Base-by-base conservation (phyloP, 2,113 vertebrate species). In the Ammodytes dubius region DNA sequence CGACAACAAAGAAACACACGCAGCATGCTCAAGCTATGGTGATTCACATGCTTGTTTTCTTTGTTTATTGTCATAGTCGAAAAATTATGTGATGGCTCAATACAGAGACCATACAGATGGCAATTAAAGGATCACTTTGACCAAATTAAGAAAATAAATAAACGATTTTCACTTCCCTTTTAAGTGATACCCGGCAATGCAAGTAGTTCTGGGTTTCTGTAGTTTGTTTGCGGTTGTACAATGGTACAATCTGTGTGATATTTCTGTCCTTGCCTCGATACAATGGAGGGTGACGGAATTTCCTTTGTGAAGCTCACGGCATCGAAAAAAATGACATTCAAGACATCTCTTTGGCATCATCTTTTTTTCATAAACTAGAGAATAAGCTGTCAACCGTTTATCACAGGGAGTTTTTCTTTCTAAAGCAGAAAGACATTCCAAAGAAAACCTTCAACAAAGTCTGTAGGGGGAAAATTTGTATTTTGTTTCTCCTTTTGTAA, bases 1-100 rank as follows among this genome's bases (percentile, higher is more conserved):
- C 27, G 27, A 27, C 27, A 27, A 27, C 64, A 77, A 46, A 40
- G 66, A 80, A 52, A 56, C 61, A 57, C 56, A 53, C 1, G 50
- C 61, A 77, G 53, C 60, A 67, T 39, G 40, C 81, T 46, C 49
- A 58, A 40, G 11, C 58, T 27, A 5, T 58, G 49, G 63, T 59
- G 54, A 68, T 52, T 60, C 43, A 11, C 40, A 13, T 14, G 54
- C 17, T 54, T 69, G 56, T 52, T 40, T 54, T 61, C 63, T 75
- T 79, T 81, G 43, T 74, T 79, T 39, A 1, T 15, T 70, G 46
- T n/a, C 12, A 57, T 19, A 58, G 58, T 49, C 6, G 49, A 45
- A 85, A 59, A 9, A 58, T 17, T 70, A 61, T 7, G 39, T 13
- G 35, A 40, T 46, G 40, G 14, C 7, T 54, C 14, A 10, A 35